Percentiles rank a stretch among this genome's conserved stretches.
These are phyloP conservation scores for Silurus asotus DNA, from an alignment of 2,113 vertebrate genomes.

Conservation along the genomic window DNA sequence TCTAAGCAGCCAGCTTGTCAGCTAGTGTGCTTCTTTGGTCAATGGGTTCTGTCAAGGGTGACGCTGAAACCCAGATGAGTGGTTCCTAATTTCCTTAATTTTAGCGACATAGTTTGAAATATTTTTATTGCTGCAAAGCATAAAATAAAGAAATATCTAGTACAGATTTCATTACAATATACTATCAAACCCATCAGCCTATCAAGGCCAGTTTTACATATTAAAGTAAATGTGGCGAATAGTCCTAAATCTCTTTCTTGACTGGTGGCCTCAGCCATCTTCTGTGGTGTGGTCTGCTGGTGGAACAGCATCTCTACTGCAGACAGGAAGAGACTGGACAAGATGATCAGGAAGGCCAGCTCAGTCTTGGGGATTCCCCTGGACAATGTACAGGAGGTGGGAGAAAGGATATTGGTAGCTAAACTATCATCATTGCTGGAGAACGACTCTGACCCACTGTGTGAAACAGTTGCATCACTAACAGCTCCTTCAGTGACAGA, in stretches of 20 bases:
- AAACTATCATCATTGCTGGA: too few relatives aligned
- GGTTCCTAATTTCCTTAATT: not conserved
- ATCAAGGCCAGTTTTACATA: not conserved
- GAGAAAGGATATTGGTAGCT: too few relatives aligned
- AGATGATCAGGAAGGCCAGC: too few relatives aligned
- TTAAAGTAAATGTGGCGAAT: not conserved
- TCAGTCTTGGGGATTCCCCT: too few relatives aligned
- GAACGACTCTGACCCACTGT: too few relatives aligned
- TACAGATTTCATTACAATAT: not conserved
- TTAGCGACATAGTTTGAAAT: not conserved
- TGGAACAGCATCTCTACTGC: too few relatives aligned
- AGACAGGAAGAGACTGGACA: too few relatives aligned
- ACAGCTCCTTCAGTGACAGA: too few relatives aligned
- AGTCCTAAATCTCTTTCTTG: not conserved
- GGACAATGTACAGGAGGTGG: too few relatives aligned
- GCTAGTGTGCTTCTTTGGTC: not conserved
- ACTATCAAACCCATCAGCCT: not conserved
- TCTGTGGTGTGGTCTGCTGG: too few relatives aligned
- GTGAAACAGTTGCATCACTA: too few relatives aligned
- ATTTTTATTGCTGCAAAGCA: not conserved
- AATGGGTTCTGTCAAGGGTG: slow-evolving; percentile 1
- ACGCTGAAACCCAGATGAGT: not conserved
- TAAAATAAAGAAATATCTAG: not conserved
- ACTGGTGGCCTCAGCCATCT: too few relatives aligned
- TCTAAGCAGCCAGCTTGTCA: not conserved